Evolutionary conservation across 2,797 vertebrate genomes (phyloP).

Genomic region (Pseudochromis fuscus): DNA sequence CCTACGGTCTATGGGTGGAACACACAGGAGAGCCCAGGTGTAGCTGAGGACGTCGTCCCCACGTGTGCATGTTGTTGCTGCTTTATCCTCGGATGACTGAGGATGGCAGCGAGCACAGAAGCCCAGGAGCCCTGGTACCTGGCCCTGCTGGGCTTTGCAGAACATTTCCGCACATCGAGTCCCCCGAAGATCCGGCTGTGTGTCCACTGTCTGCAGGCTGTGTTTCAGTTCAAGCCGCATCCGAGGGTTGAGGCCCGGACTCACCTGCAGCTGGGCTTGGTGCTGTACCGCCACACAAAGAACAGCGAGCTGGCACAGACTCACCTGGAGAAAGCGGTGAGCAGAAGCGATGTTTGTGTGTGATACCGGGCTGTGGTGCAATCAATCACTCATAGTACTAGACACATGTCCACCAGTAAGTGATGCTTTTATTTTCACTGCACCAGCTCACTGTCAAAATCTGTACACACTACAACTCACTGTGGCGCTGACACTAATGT

Average conservation of each 20-base stretch:
- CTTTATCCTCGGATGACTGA: constrained; percentile 10
- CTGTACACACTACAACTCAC: too few species aligned
- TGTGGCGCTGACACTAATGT: constrained; percentile 18
- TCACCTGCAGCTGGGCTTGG: constrained; percentile 92
- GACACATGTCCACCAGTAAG: not conserved
- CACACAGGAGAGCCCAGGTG: too few species aligned
- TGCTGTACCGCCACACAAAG: constrained; percentile 94
- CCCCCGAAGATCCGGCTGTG: constrained; percentile 93
- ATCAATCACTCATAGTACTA: not conserved
- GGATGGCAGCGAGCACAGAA: constrained; percentile 84
- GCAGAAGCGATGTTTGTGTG: constrained; percentile 49
- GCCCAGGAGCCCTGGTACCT: constrained; percentile 91
- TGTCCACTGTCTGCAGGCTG: constrained; percentile 92
- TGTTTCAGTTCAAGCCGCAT: constrained; percentile 92
- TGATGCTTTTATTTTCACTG: constrained; percentile 4
- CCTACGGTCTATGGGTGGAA: too few species aligned
- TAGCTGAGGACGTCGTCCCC: not conserved
- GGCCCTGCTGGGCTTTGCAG: constrained; percentile 91
- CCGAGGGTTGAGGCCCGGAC: constrained; percentile 93
- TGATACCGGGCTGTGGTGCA: not conserved
- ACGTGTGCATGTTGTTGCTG: constrained; percentile 36
- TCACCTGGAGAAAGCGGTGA: constrained; percentile 93
- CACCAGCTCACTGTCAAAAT: constrained; percentile 1
- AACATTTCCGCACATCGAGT: constrained; percentile 93
- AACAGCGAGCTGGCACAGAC: constrained; percentile 92